These are phyloP conservation scores for Heteronetta atricapilla DNA, from an alignment of 2,113 vertebrate species.

Conservation along the genomic window DNA sequence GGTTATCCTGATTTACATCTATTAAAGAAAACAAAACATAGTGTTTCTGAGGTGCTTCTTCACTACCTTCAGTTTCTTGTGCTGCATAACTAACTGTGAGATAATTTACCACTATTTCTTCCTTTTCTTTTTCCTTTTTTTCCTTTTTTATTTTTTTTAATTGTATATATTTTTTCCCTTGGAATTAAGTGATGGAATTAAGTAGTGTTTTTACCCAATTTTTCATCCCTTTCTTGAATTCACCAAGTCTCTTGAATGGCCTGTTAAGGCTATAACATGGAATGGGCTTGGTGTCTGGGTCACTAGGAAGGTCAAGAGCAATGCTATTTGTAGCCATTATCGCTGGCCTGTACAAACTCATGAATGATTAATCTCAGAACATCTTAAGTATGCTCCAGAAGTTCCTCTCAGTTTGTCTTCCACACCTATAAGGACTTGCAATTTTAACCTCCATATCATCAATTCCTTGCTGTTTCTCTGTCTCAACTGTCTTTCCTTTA, in stretches of 20 bases:
- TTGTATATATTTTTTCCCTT: neutral
- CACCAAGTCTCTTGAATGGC: neutral
- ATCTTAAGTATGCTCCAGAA: neutral
- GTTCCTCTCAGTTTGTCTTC: neutral
- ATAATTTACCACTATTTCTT: neutral
- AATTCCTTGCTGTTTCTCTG: neutral
- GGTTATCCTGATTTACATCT: neutral
- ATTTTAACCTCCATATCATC: neutral
- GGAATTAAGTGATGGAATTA: neutral
- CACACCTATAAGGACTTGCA: neutral
- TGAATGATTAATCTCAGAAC: neutral
- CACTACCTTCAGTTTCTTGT: neutral
- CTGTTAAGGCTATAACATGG: neutral
- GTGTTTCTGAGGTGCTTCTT: neutral
- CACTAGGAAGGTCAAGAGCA: neutral
- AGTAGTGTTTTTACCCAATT: neutral
- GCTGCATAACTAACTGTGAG: neutral
- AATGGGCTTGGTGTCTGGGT: neutral
- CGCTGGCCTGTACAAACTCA: neutral
- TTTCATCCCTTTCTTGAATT: neutral
- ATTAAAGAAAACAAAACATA: neutral
- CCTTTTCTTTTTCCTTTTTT: neutral
- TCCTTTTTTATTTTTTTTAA: too few species aligned
- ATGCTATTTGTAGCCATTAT: neutral
- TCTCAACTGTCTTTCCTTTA: slow-evolving; percentile 5